phyloP scores from a whole-genome alignment of 2,113 vertebrate species.

The Phrynosoma platyrhinos region DNA sequence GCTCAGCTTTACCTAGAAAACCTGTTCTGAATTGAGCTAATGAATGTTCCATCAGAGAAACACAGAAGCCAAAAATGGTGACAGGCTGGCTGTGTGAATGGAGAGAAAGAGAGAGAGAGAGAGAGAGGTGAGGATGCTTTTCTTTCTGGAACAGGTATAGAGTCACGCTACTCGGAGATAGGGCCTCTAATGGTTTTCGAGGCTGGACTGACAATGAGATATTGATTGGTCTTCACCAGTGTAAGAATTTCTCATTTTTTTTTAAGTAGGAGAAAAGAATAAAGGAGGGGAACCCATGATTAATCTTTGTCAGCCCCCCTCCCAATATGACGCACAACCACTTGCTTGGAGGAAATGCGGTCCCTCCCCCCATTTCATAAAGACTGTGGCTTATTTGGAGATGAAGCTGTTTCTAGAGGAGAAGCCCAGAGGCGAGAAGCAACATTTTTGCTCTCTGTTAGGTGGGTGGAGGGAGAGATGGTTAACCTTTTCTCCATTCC shows the following conservation, averaged over 20 bases:
- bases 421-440: not conserved
- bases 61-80: not conserved
- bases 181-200: conserved; percentile 50
- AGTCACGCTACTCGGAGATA: conserved; percentile 15
- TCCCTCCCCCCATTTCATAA: not conserved
- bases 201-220: conserved; percentile 54
- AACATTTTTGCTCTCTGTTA: not conserved
- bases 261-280: conserved; percentile 51
- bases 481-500: not conserved
- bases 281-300: conserved; percentile 20
- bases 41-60: not conserved
- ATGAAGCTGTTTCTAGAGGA: not conserved
- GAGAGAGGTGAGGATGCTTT: not conserved
- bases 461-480: not conserved
- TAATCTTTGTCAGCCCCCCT: conserved; percentile 70
- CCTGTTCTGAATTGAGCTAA: not conserved
- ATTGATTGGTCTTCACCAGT: conserved; percentile 65
- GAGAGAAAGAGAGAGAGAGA: not conserved
- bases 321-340: conserved; percentile 36
- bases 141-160: not conserved
- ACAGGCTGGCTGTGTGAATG: not conserved
- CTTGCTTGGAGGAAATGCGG: conserved; percentile 17
- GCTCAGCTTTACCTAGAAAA: not conserved
- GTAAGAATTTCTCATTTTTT: conserved; percentile 58
- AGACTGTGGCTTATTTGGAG: not conserved